These are phyloP conservation scores for Discoglossus pictus DNA, from an alignment of 2,797 vertebrate species.

Conservation along the genomic window DNA sequence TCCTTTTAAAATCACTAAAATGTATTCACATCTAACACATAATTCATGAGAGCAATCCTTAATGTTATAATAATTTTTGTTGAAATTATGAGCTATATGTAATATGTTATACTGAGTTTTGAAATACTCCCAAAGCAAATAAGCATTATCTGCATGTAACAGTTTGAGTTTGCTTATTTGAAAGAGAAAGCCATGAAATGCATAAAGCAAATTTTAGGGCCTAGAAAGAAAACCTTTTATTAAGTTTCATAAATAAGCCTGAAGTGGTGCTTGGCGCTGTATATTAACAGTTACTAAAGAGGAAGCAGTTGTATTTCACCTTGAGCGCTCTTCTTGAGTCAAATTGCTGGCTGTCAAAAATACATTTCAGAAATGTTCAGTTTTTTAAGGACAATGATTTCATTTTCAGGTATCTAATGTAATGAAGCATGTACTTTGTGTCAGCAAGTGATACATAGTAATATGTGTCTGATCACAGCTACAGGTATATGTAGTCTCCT, in stretches of 20 bases:
- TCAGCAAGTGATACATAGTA: conserved; percentile 27
- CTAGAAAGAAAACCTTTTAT: conserved; percentile 9
- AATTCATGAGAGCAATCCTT: too few species aligned
- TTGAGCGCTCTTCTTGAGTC: conserved; percentile 23
- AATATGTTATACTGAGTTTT: too few species aligned
- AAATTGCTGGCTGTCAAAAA: conserved; percentile 30
- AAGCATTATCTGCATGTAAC: conserved; percentile 10
- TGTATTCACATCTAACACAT: too few species aligned
- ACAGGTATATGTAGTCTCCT: conserved; percentile 9
- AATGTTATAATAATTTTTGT: too few species aligned
- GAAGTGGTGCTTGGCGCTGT: background rate
- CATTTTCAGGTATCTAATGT: conserved; percentile 32
- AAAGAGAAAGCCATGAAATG: conserved; percentile 19
- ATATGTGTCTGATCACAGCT: conserved; percentile 17
- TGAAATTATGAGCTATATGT: too few species aligned
- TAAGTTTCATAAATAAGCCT: conserved; percentile 28
- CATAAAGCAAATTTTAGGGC: conserved; percentile 26
- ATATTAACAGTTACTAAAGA: conserved; percentile 30
- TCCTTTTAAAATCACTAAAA: too few species aligned
- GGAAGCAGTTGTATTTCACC: conserved; percentile 27
- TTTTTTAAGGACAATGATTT: conserved; percentile 34
- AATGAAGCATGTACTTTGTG: conserved; percentile 20
- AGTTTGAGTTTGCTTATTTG: background rate
- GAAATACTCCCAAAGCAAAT: too few species aligned
- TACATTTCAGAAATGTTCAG: conserved; percentile 30